Evolutionary conservation across 2,888 invertebrate species (phyloP).

Genomic region (Orgyia antiqua): DNA sequence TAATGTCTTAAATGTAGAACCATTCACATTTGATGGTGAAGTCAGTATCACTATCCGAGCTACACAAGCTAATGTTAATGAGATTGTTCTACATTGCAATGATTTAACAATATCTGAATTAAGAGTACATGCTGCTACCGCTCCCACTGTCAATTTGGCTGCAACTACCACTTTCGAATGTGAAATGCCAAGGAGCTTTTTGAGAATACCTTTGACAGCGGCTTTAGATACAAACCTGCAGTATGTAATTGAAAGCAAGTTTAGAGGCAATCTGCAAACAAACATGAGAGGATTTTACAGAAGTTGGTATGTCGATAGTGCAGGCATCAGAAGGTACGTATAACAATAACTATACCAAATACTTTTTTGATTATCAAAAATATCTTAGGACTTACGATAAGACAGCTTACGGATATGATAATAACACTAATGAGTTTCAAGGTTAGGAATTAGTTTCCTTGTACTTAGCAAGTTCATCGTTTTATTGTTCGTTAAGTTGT

Average conservation of each 20-base stretch:
- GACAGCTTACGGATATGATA: too few relatives aligned
- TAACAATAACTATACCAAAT: too few relatives aligned
- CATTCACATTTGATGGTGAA: conserved; percentile 62
- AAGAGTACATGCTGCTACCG: conserved; percentile 39
- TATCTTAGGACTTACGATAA: too few relatives aligned
- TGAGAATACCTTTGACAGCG: conserved; percentile 37
- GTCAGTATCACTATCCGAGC: conserved; percentile 48
- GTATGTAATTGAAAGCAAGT: conserved; percentile 82
- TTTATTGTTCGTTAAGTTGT: too few relatives aligned
- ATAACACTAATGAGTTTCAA: too few relatives aligned
- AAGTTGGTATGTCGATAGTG: conserved; percentile 83
- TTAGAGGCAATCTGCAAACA: conserved; percentile 82
- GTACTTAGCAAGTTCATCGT: too few relatives aligned
- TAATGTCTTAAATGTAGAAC: not conserved
- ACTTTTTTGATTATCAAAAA: too few relatives aligned
- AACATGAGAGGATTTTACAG: conserved; percentile 88
- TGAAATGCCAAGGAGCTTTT: conserved; percentile 41
- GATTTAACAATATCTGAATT: conserved; percentile 50
- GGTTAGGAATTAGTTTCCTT: too few relatives aligned
- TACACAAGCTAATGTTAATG: conserved; percentile 24
- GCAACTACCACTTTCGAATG: conserved; percentile 35
- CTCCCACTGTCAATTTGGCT: conserved; percentile 20
- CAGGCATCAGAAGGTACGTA: conserved; percentile 60
- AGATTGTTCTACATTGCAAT: conserved; percentile 61
- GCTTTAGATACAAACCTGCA: conserved; percentile 31